Evolutionary conservation across 2,888 invertebrate genomes (phyloP), one percentile per base, ranked within the genome.

Genomic region (Tineola bisselliella): DNA sequence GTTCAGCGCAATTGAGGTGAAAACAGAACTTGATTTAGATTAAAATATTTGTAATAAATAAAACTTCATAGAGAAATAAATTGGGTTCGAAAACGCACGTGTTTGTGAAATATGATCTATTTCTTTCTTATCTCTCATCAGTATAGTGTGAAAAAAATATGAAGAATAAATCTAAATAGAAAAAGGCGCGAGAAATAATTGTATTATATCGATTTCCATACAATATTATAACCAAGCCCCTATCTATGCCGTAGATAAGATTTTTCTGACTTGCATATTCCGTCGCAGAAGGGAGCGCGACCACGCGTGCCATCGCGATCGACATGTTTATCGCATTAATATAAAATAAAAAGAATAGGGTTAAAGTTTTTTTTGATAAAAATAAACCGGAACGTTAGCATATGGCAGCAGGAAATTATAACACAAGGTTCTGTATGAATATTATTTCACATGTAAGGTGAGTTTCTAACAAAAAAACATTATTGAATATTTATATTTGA

Each of bases 321-420:
- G 87, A 84, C 87, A 87, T 87, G 84, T 86, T 87, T 87, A 86
- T 86, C 86, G 84, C 83, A 77, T 86, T 86, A 84, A 86, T 87
- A 86, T 86, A 84, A 86, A 84, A 86, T 84, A 86, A 84, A 84
- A 79, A 80, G 82, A 70, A 70, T 66, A 65, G 68, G 71, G 72
- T 71, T 72, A 82, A 77, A 71, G 69, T 69, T 66, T 60, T 31
- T 38, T 61, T 43, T 81, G 76, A 80, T 80, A 76, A 72, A 57
- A 48, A 48, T 43, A 60, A 48, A 25, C 48, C 48, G 44, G 80
- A 82, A 81, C 75, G 75, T 73, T 71, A 70, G 76, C 75, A 74
- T 70, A 69, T 69, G 64, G 66, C 64, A 62, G 66, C 64, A 69
- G 83, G 84, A 86, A 82, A 84, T 84, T 83, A 80, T 73, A 25